Conservation (phyloP, 2,888 invertebrate species). For the Mamestra brassicae region DNA sequence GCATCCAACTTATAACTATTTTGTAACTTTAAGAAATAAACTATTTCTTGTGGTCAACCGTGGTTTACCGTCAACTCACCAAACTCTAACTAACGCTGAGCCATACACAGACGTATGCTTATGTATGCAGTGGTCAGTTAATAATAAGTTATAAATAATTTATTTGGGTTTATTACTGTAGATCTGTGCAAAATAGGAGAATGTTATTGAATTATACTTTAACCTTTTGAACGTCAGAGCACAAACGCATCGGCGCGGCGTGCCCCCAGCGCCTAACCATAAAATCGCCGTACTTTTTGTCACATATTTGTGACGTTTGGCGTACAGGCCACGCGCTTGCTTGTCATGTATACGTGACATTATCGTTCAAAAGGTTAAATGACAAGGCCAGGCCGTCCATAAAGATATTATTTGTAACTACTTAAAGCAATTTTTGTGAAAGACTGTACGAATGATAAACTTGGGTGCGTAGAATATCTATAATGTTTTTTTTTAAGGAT, state of each 20-base stretch:
- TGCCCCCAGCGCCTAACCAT: too few relatives aligned
- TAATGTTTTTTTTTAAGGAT: constrained; percentile 61
- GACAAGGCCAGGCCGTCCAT: constrained; percentile 88
- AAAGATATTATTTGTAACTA: constrained; percentile 75
- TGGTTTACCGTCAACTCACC: too few relatives aligned
- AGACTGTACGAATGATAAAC: constrained; percentile 81
- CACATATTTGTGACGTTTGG: too few relatives aligned
- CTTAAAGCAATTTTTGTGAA: constrained; percentile 80
- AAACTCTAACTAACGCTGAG: too few relatives aligned
- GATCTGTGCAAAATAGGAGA: constrained; percentile 75
- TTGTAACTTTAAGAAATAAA: too few relatives aligned
- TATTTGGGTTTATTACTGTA: constrained; percentile 65
- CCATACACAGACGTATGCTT: constrained; percentile 61
- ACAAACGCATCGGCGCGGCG: too few relatives aligned
- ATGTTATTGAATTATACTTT: constrained; percentile 64
- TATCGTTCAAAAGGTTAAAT: constrained; percentile 19
- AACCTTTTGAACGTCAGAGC: too few relatives aligned
- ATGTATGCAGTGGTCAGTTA: constrained; percentile 55
- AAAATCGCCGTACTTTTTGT: too few relatives aligned
- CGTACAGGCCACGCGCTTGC: too few relatives aligned
- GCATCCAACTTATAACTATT: too few relatives aligned
- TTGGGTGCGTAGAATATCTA: constrained; percentile 68
- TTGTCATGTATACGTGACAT: too few relatives aligned
- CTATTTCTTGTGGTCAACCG: too few relatives aligned
- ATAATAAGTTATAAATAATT: constrained; percentile 62